phyloP scores from a whole-genome alignment of 1,140 invertebrate genomes.

The Colletes latitarsis region DNA sequence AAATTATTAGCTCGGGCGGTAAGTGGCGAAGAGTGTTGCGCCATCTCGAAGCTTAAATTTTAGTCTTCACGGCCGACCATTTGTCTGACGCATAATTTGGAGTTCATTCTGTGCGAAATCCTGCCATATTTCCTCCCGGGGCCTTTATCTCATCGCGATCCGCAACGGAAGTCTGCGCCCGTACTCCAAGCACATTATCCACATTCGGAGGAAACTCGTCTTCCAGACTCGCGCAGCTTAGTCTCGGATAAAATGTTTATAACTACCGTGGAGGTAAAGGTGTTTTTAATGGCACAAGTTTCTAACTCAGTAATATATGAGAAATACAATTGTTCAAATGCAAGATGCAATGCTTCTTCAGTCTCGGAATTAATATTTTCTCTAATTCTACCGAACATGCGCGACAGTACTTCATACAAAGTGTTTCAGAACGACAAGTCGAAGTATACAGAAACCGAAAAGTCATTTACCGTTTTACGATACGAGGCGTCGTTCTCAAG shows the following conservation, averaged over 20 bases:
- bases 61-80: conserved; percentile 72
- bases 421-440: too few relatives aligned
- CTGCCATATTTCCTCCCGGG: conserved; percentile 55
- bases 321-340: too few relatives aligned
- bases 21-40: conserved; percentile 53
- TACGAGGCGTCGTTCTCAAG: too few relatives aligned
- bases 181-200: not conserved
- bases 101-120: conserved; percentile 65
- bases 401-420: too few relatives aligned
- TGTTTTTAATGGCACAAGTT: not conserved
- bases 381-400: too few relatives aligned
- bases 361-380: too few relatives aligned
- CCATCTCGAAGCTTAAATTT: conserved; percentile 68
- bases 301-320: too few relatives aligned
- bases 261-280: not conserved
- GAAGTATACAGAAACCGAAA: too few relatives aligned
- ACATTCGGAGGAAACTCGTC: not conserved
- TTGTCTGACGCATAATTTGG: conserved; percentile 72
- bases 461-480: too few relatives aligned
- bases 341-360: too few relatives aligned
- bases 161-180: not conserved
- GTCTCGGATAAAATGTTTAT: not conserved
- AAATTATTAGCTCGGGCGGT: conserved; percentile 55
- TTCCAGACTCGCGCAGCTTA: not conserved
- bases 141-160: not conserved